phyloP scores from a whole-genome alignment of 2,888 invertebrate species.

The Megaustenia siamemsis region DNA sequence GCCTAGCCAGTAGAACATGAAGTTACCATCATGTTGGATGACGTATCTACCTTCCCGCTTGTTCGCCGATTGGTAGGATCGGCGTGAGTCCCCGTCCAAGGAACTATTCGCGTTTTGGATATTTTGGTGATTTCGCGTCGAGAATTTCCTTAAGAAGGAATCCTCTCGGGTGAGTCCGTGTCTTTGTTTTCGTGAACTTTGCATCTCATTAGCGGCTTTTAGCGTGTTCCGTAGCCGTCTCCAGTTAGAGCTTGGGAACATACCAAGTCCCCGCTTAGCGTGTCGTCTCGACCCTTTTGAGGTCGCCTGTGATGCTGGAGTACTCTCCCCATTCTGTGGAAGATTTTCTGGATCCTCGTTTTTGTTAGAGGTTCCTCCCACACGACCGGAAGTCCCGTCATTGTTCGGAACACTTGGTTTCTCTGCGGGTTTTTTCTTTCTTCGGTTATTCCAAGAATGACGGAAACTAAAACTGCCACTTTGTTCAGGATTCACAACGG shows the following conservation, averaged over 20 bases:
- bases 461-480: neutral
- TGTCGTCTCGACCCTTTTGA: slow-evolving; percentile 34
- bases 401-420: neutral
- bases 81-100: slow-evolving; percentile 17
- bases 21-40: slow-evolving; percentile 96
- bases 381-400: neutral
- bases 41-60: slow-evolving; percentile 79
- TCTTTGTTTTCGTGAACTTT: slow-evolving; percentile 64
- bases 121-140: slow-evolving; percentile 87
- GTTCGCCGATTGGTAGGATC: neutral
- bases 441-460: neutral
- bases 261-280: slow-evolving; percentile 42
- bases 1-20: slow-evolving; percentile 97
- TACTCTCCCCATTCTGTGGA: slow-evolving; percentile 2
- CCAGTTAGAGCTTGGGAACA: slow-evolving; percentile 83
- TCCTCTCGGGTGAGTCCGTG: slow-evolving; percentile 74
- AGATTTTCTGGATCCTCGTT: neutral
- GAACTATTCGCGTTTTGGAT: slow-evolving; percentile 51
- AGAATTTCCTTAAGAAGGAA: slow-evolving; percentile 92
- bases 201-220: slow-evolving; percentile 70
- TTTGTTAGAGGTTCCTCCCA: neutral
- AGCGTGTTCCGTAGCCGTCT: slow-evolving; percentile 94
- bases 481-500: neutral
- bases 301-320: neutral
- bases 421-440: slow-evolving; percentile 24